These are phyloP conservation scores for Glossosoma conforme DNA, from an alignment of 1,140 invertebrate species.

Conservation along the genomic window DNA sequence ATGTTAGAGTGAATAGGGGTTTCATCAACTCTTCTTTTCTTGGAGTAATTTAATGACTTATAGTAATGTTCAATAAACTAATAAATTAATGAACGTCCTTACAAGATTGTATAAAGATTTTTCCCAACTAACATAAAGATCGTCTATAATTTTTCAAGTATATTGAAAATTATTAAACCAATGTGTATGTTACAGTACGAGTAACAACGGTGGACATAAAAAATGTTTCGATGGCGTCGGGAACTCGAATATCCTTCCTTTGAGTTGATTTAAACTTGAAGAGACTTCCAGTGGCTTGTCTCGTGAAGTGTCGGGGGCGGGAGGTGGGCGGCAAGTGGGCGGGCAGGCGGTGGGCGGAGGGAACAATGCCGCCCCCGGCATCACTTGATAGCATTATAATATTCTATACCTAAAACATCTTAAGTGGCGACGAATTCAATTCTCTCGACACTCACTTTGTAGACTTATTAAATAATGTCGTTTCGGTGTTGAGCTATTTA, in stretches of 20 bases:
- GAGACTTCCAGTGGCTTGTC: slow-evolving; percentile 2
- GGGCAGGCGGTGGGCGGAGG: neutral
- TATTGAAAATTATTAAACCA: too few species aligned
- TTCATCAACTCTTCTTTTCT: too few species aligned
- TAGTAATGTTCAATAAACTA: too few species aligned
- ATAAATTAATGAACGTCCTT: too few species aligned
- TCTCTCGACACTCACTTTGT: slow-evolving; percentile 16
- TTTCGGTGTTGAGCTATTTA: neutral
- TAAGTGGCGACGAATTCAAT: slow-evolving; percentile 6
- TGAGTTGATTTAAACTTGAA: slow-evolving; percentile 5
- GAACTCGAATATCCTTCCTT: slow-evolving; percentile 2
- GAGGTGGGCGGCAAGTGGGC: slow-evolving; percentile 1
- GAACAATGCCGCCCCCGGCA: slow-evolving; percentile 11
- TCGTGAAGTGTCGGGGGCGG: neutral
- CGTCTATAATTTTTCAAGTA: too few species aligned
- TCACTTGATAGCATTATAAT: slow-evolving; percentile 19
- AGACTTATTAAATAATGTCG: slow-evolving; percentile 10
- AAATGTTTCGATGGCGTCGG: too few species aligned
- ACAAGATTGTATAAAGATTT: too few species aligned
- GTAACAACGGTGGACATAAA: too few species aligned
- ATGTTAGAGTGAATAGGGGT: too few species aligned
- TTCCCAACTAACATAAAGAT: too few species aligned
- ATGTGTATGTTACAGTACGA: too few species aligned
- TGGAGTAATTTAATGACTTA: too few species aligned
- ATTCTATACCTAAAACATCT: slow-evolving; percentile 10